phyloP scores from a whole-genome alignment of 1,140 invertebrate genomes.

The Leptinotarsa undecemlineata region DNA sequence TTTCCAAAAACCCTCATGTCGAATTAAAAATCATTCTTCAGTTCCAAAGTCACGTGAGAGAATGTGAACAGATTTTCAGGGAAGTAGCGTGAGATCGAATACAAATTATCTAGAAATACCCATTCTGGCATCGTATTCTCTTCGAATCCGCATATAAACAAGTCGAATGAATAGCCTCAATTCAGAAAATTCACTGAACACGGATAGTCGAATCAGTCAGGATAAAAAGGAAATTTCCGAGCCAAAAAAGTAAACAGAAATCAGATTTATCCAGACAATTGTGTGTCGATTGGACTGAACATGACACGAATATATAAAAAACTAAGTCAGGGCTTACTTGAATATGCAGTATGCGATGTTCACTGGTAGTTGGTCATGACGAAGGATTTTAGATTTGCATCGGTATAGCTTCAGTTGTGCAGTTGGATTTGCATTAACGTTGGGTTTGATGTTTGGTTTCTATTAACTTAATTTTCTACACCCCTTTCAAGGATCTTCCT shows the following conservation, averaged over 20 bases:
- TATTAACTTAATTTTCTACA: no score
- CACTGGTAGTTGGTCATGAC: background rate
- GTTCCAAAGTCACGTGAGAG: background rate
- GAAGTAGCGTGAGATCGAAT: background rate
- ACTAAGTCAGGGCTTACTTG: background rate
- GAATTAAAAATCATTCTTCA: no score
- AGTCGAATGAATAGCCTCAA: background rate
- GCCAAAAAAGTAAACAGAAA: constrained; percentile 2
- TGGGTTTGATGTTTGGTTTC: no score
- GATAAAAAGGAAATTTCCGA: background rate
- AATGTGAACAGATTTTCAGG: background rate
- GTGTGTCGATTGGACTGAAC: background rate
- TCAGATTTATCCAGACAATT: constrained; percentile 6
- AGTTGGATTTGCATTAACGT: no score
- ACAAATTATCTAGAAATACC: background rate
- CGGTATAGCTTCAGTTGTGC: background rate
- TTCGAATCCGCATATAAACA: background rate
- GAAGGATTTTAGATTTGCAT: background rate
- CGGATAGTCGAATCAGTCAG: constrained; percentile 2
- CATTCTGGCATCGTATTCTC: background rate
- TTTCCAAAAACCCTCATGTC: no score
- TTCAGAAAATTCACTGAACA: constrained; percentile 1
- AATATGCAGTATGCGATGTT: background rate
- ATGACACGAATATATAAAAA: background rate
- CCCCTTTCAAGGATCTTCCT: no score